Evolutionary conservation across 2,888 invertebrate genomes (phyloP).

Genomic region (Pardosa pseudoannulata): DNA sequence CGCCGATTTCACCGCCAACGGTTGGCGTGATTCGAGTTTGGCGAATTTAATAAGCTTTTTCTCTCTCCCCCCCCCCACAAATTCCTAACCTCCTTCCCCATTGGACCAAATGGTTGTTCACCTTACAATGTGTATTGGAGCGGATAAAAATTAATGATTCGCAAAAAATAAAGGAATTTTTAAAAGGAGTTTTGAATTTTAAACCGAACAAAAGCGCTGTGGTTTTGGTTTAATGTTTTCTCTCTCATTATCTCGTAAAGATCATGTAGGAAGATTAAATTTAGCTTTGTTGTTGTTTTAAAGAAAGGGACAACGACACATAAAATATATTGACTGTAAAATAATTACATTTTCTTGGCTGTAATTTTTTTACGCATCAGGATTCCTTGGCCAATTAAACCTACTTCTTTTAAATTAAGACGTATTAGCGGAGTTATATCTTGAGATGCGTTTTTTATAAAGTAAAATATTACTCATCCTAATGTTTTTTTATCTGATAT

Average conservation of each 20-base stretch:
- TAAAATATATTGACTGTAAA: constrained; percentile 9
- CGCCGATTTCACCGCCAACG: constrained; percentile 35
- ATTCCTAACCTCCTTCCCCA: constrained; percentile 23
- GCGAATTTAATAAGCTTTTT: constrained; percentile 25
- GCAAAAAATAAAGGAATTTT: constrained; percentile 34
- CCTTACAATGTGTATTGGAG: constrained; percentile 52
- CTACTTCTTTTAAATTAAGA: too few relatives aligned
- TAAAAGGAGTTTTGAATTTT: not conserved
- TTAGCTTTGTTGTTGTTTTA: constrained; percentile 15
- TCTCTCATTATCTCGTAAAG: constrained; percentile 14
- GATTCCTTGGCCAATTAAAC: not conserved
- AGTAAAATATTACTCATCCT: too few relatives aligned
- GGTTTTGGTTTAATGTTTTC: constrained; percentile 20
- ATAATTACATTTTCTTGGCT: constrained; percentile 1
- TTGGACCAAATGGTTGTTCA: constrained; percentile 38
- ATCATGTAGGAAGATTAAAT: constrained; percentile 17
- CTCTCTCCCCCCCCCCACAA: constrained; percentile 15
- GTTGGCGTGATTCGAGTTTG: constrained; percentile 30
- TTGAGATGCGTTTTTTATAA: too few relatives aligned
- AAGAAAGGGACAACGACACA: not conserved
- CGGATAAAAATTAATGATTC: constrained; percentile 58
- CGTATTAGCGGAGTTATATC: too few relatives aligned
- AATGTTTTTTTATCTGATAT: too few relatives aligned
- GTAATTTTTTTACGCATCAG: not conserved
- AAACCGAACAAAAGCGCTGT: constrained; percentile 14